Evolutionary conservation across 2,888 invertebrate species (phyloP), one percentile per base, ranked within the genome.

Genomic region (Synergus gifuensis): DNA sequence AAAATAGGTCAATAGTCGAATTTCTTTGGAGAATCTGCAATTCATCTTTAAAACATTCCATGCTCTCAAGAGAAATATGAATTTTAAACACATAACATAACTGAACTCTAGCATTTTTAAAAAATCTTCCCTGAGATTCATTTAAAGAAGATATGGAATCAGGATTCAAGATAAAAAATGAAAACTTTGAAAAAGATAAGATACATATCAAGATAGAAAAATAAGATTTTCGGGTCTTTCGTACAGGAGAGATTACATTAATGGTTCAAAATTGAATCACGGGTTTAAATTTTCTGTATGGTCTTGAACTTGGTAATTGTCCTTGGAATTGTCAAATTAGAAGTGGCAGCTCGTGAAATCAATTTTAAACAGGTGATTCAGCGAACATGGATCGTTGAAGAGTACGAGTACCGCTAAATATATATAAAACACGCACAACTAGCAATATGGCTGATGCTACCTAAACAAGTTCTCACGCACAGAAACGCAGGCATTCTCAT

Each of bases 311-410:
- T 12, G 4, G 66, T n/a, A 40, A 40, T 18, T 64, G n/a, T 66
- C n/a, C 66, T 66, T 66, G 11, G n/a, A n/a, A 66, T 42, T 36
- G n/a, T 22, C 44, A 18, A 67, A 67, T 46, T 44, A 14, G 28
- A 28, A 67, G 18, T 67, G 46, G 46, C 12, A 18, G 2, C 22
- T 22, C 44, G 67, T 67, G 36, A 66, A 66, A 66, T 66, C 66
- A 66, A 66, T 66, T 66, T 66, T 40, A 66, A 66, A 42, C 66
- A 66, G 22, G 44, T 44, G 66, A 66, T 66, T 67, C 67, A 67
- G 67, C 46, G 9, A 44, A 22, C 18, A 46, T 42, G 42, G 66
- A 18, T 66, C 11, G 46, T 11, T 67, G 67, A 44, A 46, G 44
- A 44, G 44, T 67, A 22, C 22, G 22, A 46, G 44, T 67, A 44